Percentiles rank a stretch among this genome's conserved stretches.
phyloP scores from a whole-genome alignment of 2,113 vertebrate species.

The Lophochroa leadbeateri region DNA sequence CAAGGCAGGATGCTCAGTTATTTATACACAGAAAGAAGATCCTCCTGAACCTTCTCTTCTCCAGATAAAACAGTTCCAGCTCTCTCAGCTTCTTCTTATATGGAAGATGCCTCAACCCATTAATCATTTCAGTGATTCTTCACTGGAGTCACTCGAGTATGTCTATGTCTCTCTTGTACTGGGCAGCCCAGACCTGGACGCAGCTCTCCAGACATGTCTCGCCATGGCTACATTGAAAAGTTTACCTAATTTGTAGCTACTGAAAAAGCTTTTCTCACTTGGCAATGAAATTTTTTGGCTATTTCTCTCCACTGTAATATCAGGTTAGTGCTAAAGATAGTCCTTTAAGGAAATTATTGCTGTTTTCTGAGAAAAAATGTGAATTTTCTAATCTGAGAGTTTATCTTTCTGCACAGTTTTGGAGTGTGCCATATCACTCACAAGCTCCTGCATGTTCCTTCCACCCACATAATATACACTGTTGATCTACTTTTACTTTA shows the following conservation, averaged over 20 bases:
- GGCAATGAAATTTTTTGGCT: not conserved
- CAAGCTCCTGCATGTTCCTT: not conserved
- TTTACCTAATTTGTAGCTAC: not conserved
- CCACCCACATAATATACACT: not conserved
- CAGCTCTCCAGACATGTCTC: not conserved
- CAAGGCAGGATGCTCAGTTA: not conserved
- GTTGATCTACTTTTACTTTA: not conserved
- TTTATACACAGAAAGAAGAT: not conserved
- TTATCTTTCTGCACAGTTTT: not conserved
- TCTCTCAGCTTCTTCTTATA: not conserved
- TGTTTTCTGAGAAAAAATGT: not conserved
- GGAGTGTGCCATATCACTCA: not conserved
- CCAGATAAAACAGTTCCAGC: not conserved
- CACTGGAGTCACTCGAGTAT: not conserved
- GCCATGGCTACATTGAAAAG: not conserved
- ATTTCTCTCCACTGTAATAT: not conserved
- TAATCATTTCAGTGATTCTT: not conserved
- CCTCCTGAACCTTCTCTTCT: not conserved
- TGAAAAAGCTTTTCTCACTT: not conserved
- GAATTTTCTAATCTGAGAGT: not conserved
- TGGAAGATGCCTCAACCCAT: not conserved
- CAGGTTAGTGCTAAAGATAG: not conserved
- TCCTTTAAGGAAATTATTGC: not conserved
- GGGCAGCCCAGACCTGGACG: not conserved
- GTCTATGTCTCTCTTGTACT: not conserved